Conservation (phyloP, 2,113 vertebrate species). For the Psilopogon haemacephalus region DNA sequence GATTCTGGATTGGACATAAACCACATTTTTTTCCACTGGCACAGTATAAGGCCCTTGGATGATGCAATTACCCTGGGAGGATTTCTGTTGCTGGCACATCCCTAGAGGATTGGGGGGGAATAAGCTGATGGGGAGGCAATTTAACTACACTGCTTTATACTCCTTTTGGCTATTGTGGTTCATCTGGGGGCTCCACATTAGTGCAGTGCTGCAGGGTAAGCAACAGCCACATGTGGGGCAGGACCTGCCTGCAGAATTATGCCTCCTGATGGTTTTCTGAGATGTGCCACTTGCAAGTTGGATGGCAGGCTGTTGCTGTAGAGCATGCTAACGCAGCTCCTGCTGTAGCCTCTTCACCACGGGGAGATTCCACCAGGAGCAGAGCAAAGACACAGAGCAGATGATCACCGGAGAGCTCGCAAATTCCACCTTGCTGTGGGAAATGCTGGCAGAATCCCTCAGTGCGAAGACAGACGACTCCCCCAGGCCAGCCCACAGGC, state of each 20-base stretch:
- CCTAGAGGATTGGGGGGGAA: neutral
- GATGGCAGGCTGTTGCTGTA: neutral
- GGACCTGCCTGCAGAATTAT: neutral
- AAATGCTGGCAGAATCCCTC: neutral
- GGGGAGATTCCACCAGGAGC: rapidly evolving
- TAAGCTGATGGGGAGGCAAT: neutral
- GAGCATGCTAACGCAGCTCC: neutral
- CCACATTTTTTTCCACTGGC: neutral
- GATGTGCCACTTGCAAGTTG: neutral
- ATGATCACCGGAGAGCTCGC: rapidly evolving
- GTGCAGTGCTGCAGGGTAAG: neutral
- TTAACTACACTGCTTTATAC: rapidly evolving
- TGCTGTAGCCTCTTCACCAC: neutral
- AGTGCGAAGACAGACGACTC: rapidly evolving
- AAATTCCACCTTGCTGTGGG: rapidly evolving
- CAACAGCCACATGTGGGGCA: rapidly evolving
- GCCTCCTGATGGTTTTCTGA: neutral
- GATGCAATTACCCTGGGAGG: neutral
- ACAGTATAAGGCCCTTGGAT: neutral
- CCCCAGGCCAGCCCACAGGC: neutral
- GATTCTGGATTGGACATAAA: neutral
- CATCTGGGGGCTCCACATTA: neutral
- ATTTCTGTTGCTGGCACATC: neutral
- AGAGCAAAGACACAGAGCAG: neutral
- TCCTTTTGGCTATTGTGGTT: neutral